Base-by-base conservation (phyloP, 1,140 invertebrate species). In the Aphelenchoides avenae region DNA sequence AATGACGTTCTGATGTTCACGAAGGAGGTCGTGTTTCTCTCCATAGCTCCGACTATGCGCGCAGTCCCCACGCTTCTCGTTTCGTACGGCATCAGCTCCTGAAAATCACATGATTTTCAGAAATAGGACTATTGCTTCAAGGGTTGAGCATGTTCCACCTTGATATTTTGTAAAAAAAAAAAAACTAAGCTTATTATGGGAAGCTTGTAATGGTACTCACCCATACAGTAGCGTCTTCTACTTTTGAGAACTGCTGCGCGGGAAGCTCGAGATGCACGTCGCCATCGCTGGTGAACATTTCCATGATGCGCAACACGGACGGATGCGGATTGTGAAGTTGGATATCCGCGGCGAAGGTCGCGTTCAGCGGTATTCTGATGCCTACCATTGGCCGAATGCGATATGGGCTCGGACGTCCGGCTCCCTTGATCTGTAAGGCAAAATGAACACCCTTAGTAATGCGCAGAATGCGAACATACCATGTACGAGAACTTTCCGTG, bases 321-420 rank as follows among this genome's bases (percentile, higher is more conserved):
- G 85, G 83, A 78, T 90, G 87, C 68, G 92, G 92, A 84, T 97
- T 97, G 80, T 93, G 87, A 81, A 97, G 85, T 66, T 87, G 84
- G 71, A 96, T 90, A 68, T 90, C 79, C 50, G 89, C 87, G 65
- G 87, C 85, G 79, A 91, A 89, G 61, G 86, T 88, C 57, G 89
- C 87, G 82, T 95, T 94, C 65, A 89, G 81, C 51, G 92, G 92
- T 79, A 95, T 85, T 77, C 86, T 85, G 40, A 91, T 85, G 48
- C 87, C 88, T 48, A 93, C 84, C 71, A 94, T 83, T 43, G 92
- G 90, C 77, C 31, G 40, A 26, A 70, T 29, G 22, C 69, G 42
- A 54, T 61, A 69, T 26, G 55, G 54, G 52, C 66, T 70, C 24
- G 20, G 40, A 66, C 50, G 43, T 27, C 55, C 55, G 58, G 62